These are phyloP conservation scores for Myotis vivesi DNA, from an alignment of 2,797 vertebrate genomes.

Conservation along the genomic window DNA sequence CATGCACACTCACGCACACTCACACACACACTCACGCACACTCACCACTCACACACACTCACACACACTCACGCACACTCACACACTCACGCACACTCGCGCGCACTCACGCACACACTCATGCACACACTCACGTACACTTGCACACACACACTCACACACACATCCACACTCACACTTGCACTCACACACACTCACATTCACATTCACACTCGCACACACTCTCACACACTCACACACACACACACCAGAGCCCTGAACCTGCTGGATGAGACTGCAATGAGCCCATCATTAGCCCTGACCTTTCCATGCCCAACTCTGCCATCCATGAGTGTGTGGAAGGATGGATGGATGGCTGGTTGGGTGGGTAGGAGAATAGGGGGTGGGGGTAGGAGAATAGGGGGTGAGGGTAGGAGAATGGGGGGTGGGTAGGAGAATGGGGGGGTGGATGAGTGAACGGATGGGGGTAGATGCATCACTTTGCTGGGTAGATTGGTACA, in stretches of 20 bases:
- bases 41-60: too few relatives aligned
- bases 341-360: neutral
- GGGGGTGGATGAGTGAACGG: too few relatives aligned
- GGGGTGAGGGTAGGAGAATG: too few relatives aligned
- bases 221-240: neutral
- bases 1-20: neutral
- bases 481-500: neutral
- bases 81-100: neutral
- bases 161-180: neutral
- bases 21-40: too few relatives aligned
- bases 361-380: too few relatives aligned
- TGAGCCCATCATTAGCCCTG: neutral
- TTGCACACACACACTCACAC: neutral
- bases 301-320: neutral
- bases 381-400: too few relatives aligned
- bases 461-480: neutral
- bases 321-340: neutral
- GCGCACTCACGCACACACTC: neutral
- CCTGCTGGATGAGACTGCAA: neutral
- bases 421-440: too few relatives aligned
- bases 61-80: neutral
- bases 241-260: neutral
- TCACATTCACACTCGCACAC: neutral
- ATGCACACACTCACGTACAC: neutral
- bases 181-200: neutral